Evolutionary conservation across 2,888 invertebrate species (phyloP), one percentile per base, ranked within the genome.

Genomic region (Silvanus unidentatus): DNA sequence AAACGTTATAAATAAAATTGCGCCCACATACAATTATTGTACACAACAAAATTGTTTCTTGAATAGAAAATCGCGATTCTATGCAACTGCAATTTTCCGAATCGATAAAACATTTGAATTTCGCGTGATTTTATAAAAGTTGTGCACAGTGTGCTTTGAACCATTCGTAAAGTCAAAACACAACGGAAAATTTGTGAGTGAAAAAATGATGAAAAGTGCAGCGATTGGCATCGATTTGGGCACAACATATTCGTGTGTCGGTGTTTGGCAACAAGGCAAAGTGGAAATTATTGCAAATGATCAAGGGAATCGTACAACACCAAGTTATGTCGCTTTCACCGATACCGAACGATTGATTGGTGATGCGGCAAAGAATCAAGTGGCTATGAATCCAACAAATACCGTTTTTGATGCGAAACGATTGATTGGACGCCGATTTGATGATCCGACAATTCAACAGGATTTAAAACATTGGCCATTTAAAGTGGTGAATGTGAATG

Each of bases 401-500:
- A 86, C 86, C 0, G 81, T 84, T 27, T 84, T 82, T 68, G 81
- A 83, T 66, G 82, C 72, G 67, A 81, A 90, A 68, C 79, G 90
- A 42, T 72, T 92, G 46, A 89, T 91, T 64, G 91, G 91, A 30
- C 79, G 89, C 51, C 83, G 82, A 53, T 90, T 77, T 64, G 81
- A 81, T 57, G 89, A 90, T 63, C 74, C 73, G 0, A 81, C 84
- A 57, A 86, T 88, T 34, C 86, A 88, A 63, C 76, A 77, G 22
- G 90, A 91, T 67, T 82, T 87, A 77, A 86, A 86, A 61, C 84
- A 85, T 58, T 91, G 90, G 90, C 88, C 90, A 1, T 91, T 92
- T 72, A 78, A 78, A 57, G 84, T 87, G 4, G 64, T 82, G 49
- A 82, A 70, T 58, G 83, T 83, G 41, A 68, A 72, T 38, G 76